These are phyloP conservation scores for Pseudorhiza aurosa DNA, from an alignment of 30 jellyfish, hydroid and myxozoan species.

Conservation along the genomic window DNA sequence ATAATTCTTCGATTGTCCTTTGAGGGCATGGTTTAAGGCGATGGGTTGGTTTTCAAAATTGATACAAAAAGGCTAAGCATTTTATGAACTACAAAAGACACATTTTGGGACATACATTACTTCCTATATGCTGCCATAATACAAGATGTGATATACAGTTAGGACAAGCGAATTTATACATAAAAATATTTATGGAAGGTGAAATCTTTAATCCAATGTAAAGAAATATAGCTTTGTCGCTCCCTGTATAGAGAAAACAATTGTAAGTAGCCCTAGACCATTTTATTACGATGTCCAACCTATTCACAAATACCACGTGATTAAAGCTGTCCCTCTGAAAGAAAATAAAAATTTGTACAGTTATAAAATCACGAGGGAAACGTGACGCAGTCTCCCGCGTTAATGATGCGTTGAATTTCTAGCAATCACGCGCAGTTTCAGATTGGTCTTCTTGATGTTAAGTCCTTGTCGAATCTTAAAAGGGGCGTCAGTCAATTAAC, in stretches of 20 bases:
- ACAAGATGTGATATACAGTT: conserved; percentile 79
- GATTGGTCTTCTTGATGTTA: conserved; percentile 26
- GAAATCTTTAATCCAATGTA: conserved; percentile 66
- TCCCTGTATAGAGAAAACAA: conserved; percentile 62
- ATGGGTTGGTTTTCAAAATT: not conserved
- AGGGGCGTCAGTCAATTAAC: conserved; percentile 63
- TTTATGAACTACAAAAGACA: conserved; percentile 66
- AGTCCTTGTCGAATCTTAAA: conserved; percentile 40
- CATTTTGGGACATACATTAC: conserved; percentile 48
- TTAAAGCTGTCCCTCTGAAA: conserved; percentile 72
- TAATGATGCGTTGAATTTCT: conserved; percentile 7
- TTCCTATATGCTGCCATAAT: conserved; percentile 60
- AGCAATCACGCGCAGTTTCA: conserved; percentile 53
- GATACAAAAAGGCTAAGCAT: conserved; percentile 72
- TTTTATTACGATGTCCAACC: conserved; percentile 8
- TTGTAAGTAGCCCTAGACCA: conserved; percentile 31
- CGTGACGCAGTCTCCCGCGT: conserved; percentile 60
- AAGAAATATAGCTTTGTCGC: conserved; percentile 67
- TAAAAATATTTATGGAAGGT: conserved; percentile 51
- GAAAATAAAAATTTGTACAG: conserved; percentile 73
- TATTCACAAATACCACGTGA: conserved; percentile 62
- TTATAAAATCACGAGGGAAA: conserved; percentile 80
- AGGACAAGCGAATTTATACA: conserved; percentile 80
- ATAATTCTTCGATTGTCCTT: not conserved
- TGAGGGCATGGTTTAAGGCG: not conserved